These are phyloP conservation scores for Drosophila arawakana DNA, from an alignment of 1,140 invertebrate genomes.

Conservation along the genomic window DNA sequence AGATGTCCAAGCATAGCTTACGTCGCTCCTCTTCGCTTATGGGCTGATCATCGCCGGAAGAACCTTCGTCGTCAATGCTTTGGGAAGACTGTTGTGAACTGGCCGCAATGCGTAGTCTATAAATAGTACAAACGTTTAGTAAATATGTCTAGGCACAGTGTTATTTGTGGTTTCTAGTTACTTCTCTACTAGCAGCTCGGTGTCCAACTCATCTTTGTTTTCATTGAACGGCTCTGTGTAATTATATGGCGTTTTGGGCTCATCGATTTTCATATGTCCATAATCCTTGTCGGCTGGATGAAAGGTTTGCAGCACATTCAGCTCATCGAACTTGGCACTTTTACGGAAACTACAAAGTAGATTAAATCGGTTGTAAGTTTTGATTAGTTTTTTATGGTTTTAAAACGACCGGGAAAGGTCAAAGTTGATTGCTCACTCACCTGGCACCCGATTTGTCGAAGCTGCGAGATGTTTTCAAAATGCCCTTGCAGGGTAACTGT, in stretches of 20 bases:
- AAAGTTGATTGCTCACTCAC: constrained; percentile 50
- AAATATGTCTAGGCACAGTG: not conserved
- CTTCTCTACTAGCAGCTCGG: constrained; percentile 91
- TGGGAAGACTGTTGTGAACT: constrained; percentile 84
- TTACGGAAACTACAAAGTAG: constrained; percentile 86
- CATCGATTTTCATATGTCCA: constrained; percentile 99
- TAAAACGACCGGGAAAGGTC: constrained; percentile 25
- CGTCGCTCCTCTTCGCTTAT: constrained; percentile 87
- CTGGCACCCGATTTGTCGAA: constrained; percentile 88
- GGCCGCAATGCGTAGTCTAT: constrained; percentile 85
- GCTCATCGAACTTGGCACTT: constrained; percentile 98
- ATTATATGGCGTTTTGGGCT: constrained; percentile 98
- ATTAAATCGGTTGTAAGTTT: constrained; percentile 54
- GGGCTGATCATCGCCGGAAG: constrained; percentile 87
- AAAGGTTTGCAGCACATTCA: constrained; percentile 99
- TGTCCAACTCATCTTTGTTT: constrained; percentile 91
- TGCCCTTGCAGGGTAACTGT: constrained; percentile 94
- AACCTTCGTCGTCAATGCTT: constrained; percentile 87
- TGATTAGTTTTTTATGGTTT: not conserved
- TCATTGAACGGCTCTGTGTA: constrained; percentile 90
- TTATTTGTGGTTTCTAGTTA: constrained; percentile 30
- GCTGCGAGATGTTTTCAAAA: constrained; percentile 95
- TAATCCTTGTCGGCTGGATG: constrained; percentile 99
- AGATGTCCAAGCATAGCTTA: constrained; percentile 40
- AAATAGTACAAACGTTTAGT: not conserved